Evolutionary conservation across 1,140 invertebrate species (phyloP), one percentile per base, ranked within the genome.

Genomic region (Zaprionus camerounensis): DNA sequence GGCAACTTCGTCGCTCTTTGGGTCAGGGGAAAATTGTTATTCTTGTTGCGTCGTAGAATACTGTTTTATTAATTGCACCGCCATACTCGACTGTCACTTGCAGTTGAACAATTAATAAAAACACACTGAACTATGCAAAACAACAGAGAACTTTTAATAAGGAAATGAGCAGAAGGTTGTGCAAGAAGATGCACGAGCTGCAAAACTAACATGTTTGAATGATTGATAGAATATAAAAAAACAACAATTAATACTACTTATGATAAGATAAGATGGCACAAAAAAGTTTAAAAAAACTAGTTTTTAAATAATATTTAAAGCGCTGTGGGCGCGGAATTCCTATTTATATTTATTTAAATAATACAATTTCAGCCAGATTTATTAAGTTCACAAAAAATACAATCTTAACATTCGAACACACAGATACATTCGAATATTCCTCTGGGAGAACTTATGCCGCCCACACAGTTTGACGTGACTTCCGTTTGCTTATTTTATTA

Each of bases 401-500:
- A 46, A 46, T 46, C n/a, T 17, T 17, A 0, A 44, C 38, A 15
- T 41, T 20, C 20, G 20, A 22, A 22, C 20, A 46, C 41, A 17
- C 15, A 46, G 2, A 46, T 46, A n/a, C n/a, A 17, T 4, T 41
- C 38, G 1, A 13, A 41, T 17, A n/a, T 17, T 46, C 41, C n/a
- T 15, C 41, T 5, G 41, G 41, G 15, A n/a, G 0, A 46, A 46
- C n/a, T 46, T 46, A 46, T 46, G 15, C 41, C 41, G 41, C 41
- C 41, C n/a, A 3, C n/a, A 9, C 12, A 24, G n/a, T 11, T 24
- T 24, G 24, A 62, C 36, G 15, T 36, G 22, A 67, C 73, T 77
- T 80, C 81, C 81, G 81, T 41, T 61, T 36, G 49, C n/a, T 71
- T 46, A 26, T 49, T 70, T 80, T 83, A 83, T 80, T 77, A 57